phyloP scores from a whole-genome alignment of 2,888 invertebrate genomes.

The Drepana falcataria region DNA sequence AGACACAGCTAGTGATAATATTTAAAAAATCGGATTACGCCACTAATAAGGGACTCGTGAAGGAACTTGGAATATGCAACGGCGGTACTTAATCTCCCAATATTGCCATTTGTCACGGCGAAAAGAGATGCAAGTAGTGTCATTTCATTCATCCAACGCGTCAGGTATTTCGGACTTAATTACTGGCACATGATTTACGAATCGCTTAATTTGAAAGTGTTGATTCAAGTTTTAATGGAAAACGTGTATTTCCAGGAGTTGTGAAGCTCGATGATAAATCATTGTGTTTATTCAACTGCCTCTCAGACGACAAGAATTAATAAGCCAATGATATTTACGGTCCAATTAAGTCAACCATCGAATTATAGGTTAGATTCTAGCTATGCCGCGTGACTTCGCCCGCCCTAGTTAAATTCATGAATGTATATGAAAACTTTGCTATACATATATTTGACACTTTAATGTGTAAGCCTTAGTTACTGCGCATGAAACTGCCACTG shows the following conservation, averaged over 20 bases:
- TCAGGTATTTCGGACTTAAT: conserved; percentile 49
- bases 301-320: not conserved
- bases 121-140: conserved; percentile 15
- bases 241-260: conserved; percentile 31
- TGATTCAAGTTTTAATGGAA: conserved; percentile 53
- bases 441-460: too few relatives aligned
- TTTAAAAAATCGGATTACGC: too few relatives aligned
- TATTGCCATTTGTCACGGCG: conserved; percentile 44
- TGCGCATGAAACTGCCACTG: too few relatives aligned
- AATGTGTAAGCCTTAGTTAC: too few relatives aligned
- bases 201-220: conserved; percentile 58
- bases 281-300: conserved; percentile 7
- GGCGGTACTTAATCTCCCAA: conserved; percentile 41
- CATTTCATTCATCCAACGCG: conserved; percentile 19
- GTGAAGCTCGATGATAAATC: conserved; percentile 31
- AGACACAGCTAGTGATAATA: too few relatives aligned
- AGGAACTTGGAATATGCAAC: conserved; percentile 29
- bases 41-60: conserved; percentile 21
- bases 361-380: conserved; percentile 1
- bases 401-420: too few relatives aligned
- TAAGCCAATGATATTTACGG: not conserved
- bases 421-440: too few relatives aligned
- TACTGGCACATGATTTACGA: conserved; percentile 60
- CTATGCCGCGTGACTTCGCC: conserved; percentile 12
- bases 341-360: not conserved